Conservation (phyloP, 2,888 invertebrate genomes). For the Drosophila neotestacea region DNA sequence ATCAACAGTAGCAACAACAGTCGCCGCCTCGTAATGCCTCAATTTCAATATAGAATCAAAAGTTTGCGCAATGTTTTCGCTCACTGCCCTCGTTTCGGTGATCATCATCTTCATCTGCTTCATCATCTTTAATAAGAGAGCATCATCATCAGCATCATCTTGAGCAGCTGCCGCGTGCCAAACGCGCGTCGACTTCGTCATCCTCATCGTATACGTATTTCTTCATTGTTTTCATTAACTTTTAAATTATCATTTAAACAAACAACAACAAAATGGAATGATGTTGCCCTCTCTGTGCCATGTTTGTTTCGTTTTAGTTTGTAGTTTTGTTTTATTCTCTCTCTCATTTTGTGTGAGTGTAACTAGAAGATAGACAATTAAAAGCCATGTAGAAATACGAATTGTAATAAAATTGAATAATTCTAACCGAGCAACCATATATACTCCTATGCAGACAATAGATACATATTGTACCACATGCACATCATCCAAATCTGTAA, state of each 20-base stretch:
- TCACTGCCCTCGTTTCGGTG: slow-evolving; percentile 36
- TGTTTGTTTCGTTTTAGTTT: slow-evolving; percentile 63
- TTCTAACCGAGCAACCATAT: not conserved
- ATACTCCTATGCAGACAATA: slow-evolving; percentile 7
- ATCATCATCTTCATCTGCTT: slow-evolving; percentile 44
- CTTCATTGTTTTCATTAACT: slow-evolving; percentile 59
- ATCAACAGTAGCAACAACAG: slow-evolving; percentile 20
- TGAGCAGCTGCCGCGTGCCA: slow-evolving; percentile 44
- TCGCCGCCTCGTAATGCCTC: slow-evolving; percentile 35
- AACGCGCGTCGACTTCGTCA: slow-evolving; percentile 33
- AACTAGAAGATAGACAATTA: slow-evolving; percentile 52
- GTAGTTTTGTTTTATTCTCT: slow-evolving; percentile 40
- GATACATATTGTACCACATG: not conserved
- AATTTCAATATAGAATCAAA: slow-evolving; percentile 36
- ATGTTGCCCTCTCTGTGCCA: slow-evolving; percentile 37
- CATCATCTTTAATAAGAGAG: slow-evolving; percentile 29
- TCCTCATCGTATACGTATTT: slow-evolving; percentile 20
- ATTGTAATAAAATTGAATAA: slow-evolving; percentile 56
- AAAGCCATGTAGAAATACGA: slow-evolving; percentile 54
- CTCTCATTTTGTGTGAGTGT: slow-evolving; percentile 29
- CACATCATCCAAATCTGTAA: slow-evolving; percentile 9
- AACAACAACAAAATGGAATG: slow-evolving; percentile 29
- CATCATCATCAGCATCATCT: slow-evolving; percentile 30
- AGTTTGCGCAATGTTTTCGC: slow-evolving; percentile 69
- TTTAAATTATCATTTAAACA: slow-evolving; percentile 49